Base-by-base conservation (phyloP, 2,113 vertebrate genomes). In the Climacteris rufus region DNA sequence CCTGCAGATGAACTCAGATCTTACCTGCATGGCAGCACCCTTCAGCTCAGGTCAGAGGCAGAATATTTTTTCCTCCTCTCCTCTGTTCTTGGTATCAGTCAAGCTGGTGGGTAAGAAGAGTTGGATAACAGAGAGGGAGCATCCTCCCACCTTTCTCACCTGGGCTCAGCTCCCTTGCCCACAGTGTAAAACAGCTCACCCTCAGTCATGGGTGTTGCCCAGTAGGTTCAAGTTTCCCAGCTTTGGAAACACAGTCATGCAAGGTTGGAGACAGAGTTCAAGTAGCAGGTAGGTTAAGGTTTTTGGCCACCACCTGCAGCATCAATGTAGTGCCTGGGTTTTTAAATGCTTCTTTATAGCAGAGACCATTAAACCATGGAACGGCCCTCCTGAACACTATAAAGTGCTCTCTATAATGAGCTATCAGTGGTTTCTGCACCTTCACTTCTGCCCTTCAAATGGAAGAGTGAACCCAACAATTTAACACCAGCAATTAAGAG, bases 11-110 rank as follows among this genome's bases (percentile, higher is more conserved):
- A 74, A 31, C 39, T 4, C 61, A 45, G n/a, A n/a, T 9, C 44
- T 47, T 8, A 19, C 10, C 50, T 70, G 3, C 0, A 0, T 50
- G 52, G 8, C 20, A 54, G 12, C 7, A 42, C 33, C 5, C 25
- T 53, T 44, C 52, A 40, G 16, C 45, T 87, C 13, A 22, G 45
- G 37, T 74, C 17, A 66, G 30, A 75, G 30, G 12, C 18, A 80
- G 76, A 54, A 8, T 44, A 13, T 33, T 52, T 65, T n/a, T 42
- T 33, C 6, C 10, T 85, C 10, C 17, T 90, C 40, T 30, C 3
- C 27, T 52, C 39, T 64, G 13, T 44, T 69, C 35, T 60, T 40
- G 39, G 13, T 49, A 24, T 39, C 19, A 83, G 27, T 12, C 0
- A 1, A 74, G 45, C 3, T 50, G 17, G 11, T 33, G 6, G n/a